Evolutionary conservation across 1,140 invertebrate genomes (phyloP), one percentile per base, ranked within the genome.

Genomic region (Drosophila mauritiana): DNA sequence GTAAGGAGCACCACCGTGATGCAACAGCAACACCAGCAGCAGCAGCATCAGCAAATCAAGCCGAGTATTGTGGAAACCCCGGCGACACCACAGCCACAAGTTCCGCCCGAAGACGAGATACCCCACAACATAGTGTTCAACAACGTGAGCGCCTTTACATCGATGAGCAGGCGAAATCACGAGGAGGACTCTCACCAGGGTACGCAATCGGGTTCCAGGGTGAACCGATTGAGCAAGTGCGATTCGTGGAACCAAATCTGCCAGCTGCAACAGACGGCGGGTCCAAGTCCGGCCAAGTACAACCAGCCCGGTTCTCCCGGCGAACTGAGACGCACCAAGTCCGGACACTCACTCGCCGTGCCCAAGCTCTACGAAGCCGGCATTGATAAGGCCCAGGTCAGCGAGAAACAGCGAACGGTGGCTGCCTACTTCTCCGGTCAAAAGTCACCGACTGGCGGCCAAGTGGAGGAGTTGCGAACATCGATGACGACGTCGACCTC

Each of bases 331-430:
- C 95, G 95, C 75, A 94, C 95, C 1, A 96, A 96, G 73, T 96
- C 96, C 0, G 95, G 95, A 76, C 95, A 96, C 65, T 93, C 95
- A 4, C 91, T 96, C 68, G 94, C 94, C 10, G 93, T 96, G 17
- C 95, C 96, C 0, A 96, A 95, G 69, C 95, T 97, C 68, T 97
- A 94, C 90, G 96, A 97, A 91, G 96, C 96, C 6, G 95, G 96
- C 22, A 94, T 96, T 58, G 93, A 94, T 7, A 95, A 95, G 55
- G 94, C 96, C n/a, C 94, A 95, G 64, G 92, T 97, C 8, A 93
- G 94, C 10, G 94, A 95, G 34, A 97, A 97, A 93, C 95, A 96
- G 79, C 94, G 94, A 37, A 96, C 96, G 4, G 95, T 97, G 42
- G 95, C 96, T 59, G 95, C 96, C n/a, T 97, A 97, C 85, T 96